These are phyloP conservation scores for Hylia prasina DNA, from an alignment of 2,113 vertebrate species.

Conservation along the genomic window DNA sequence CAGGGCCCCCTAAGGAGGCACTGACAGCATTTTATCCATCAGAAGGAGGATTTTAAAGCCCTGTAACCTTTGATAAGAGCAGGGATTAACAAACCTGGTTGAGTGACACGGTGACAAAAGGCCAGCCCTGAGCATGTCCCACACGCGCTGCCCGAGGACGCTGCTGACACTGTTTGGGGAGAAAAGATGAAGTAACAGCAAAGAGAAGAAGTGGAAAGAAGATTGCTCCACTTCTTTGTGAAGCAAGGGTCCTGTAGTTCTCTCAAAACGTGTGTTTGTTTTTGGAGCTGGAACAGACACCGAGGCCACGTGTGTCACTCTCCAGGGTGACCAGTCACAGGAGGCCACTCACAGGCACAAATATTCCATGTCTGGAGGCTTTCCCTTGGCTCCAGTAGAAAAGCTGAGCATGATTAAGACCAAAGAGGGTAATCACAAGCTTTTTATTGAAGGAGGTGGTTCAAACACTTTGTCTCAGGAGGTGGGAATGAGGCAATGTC, in stretches of 20 bases:
- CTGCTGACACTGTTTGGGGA: background rate
- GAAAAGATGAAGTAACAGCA: background rate
- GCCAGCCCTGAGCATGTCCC: background rate
- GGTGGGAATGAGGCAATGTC: background rate
- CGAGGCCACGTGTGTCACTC: rapidly evolving
- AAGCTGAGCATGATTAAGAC: background rate
- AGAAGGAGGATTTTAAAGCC: too few species aligned
- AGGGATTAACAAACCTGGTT: too few species aligned
- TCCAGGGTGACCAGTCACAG: background rate
- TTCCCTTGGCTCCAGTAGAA: background rate
- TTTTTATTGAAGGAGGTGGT: background rate
- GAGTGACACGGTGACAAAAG: too few species aligned
- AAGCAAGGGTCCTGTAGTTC: background rate
- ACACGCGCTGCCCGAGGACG: rapidly evolving
- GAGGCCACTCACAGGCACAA: background rate
- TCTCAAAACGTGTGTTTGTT: background rate
- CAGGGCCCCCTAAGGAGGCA: too few species aligned
- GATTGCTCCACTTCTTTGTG: background rate
- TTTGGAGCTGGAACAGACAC: background rate
- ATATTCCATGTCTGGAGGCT: background rate
- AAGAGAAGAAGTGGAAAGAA: background rate
- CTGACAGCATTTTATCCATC: too few species aligned
- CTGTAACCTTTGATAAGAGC: too few species aligned
- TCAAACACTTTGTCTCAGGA: background rate
- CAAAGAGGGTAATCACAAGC: background rate